Percentiles rank a stretch among this genome's conserved stretches.
These are phyloP conservation scores for Scomber scombrus DNA, from an alignment of 2,113 vertebrate genomes.

Conservation along the genomic window DNA sequence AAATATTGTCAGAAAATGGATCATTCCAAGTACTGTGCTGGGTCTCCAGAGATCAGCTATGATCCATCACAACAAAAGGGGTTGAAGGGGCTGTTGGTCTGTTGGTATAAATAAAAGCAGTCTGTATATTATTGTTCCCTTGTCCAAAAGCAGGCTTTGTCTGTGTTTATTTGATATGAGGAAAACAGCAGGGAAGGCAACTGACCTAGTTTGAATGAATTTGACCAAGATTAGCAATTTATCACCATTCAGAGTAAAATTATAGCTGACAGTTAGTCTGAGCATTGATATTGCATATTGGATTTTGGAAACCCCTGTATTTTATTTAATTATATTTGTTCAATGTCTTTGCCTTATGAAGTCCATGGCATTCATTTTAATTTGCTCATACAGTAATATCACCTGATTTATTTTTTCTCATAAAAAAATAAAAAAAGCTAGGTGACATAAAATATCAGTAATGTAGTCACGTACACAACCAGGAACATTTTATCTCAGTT, in stretches of 20 bases:
- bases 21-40: slow-evolving; percentile 46
- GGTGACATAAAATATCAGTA: not conserved
- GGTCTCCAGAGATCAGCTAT: slow-evolving; percentile 30
- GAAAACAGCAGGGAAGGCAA: slow-evolving; percentile 31
- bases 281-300: slow-evolving; percentile 2
- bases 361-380: not conserved
- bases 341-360: not conserved
- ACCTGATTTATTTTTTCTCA: not conserved
- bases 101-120: slow-evolving; percentile 47
- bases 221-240: slow-evolving; percentile 21
- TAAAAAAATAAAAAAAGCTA: not conserved
- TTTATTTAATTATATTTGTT: too few species aligned
- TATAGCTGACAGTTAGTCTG: slow-evolving; percentile 12
- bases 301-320: not conserved
- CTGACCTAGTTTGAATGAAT: slow-evolving; percentile 34
- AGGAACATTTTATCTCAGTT: not conserved
- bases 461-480: not conserved
- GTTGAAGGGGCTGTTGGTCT: slow-evolving; percentile 33
- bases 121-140: slow-evolving; percentile 2
- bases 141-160: slow-evolving; percentile 24
- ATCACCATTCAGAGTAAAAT: slow-evolving; percentile 21
- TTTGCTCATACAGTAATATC: not conserved
- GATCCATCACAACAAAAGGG: slow-evolving; percentile 47
- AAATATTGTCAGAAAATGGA: slow-evolving; percentile 62
- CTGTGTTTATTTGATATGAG: slow-evolving; percentile 17